phyloP scores from a whole-genome alignment of 2,113 vertebrate species.

The Mesitornis unicolor region DNA sequence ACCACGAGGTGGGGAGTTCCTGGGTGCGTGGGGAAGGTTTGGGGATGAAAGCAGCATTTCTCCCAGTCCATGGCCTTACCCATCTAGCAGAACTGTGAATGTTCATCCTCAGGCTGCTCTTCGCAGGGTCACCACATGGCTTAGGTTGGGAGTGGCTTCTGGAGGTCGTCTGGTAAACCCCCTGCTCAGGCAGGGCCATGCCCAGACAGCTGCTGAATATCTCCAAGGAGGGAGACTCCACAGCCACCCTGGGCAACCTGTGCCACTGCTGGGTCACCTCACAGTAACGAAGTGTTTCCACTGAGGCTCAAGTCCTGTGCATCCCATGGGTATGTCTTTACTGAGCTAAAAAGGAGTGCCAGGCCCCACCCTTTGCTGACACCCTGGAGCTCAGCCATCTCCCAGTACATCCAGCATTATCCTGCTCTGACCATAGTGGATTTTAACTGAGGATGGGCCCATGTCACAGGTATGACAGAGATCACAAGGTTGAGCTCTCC shows the following conservation, averaged over 20 bases:
- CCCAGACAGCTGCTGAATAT: not conserved
- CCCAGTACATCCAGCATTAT: not conserved
- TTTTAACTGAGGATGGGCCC: not conserved
- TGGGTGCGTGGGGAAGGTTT: not conserved
- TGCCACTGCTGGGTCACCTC: not conserved
- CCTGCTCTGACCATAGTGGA: not conserved
- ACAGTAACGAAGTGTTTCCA: not conserved
- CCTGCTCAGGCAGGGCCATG: not conserved
- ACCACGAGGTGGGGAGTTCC: not conserved
- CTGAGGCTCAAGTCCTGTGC: not conserved
- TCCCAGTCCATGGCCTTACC: not conserved
- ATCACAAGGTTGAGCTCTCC: not conserved
- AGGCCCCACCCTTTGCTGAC: not conserved
- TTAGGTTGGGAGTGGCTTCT: not conserved
- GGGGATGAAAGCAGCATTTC: not conserved
- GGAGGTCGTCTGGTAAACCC: not conserved
- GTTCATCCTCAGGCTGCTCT: not conserved
- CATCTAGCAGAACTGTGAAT: not conserved
- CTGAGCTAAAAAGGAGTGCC: not conserved
- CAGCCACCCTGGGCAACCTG: not conserved
- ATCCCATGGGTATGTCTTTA: not conserved
- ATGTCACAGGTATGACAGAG: not conserved
- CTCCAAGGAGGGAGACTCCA: not conserved
- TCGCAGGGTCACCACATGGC: not conserved
- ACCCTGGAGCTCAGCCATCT: not conserved